Percentiles rank a stretch among this genome's conserved stretches.
Evolutionary conservation across 2,888 invertebrate genomes (phyloP).

Genomic region (Ormyrus rosae): DNA sequence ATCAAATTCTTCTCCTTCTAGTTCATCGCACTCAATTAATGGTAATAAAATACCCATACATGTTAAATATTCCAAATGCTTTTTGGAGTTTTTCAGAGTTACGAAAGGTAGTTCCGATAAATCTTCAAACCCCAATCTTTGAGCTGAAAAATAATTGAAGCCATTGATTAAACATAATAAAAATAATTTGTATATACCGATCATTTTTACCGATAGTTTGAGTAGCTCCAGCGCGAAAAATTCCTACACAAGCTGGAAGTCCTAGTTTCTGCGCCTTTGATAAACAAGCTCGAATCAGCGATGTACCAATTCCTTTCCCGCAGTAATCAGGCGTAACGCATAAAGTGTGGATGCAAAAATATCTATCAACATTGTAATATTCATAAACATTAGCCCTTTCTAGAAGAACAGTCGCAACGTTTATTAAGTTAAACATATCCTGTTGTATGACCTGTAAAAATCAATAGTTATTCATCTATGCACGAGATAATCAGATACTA

Average conservation of each 20-base stretch:
- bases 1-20: neutral
- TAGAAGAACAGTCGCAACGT: constrained; percentile 9
- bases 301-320: constrained; percentile 61
- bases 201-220: constrained; percentile 60
- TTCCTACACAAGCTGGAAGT: constrained; percentile 58
- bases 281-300: constrained; percentile 61
- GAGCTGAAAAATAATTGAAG: constrained; percentile 26
- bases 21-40: no score
- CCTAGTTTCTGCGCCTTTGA: constrained; percentile 41
- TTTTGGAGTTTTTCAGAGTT: neutral
- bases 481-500: no score
- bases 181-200: neutral
- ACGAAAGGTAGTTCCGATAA: constrained; percentile 6
- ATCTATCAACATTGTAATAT: constrained; percentile 38
- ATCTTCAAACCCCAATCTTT: constrained; percentile 36
- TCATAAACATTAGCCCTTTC: constrained; percentile 44
- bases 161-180: neutral
- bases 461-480: no score
- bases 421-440: constrained; percentile 21
- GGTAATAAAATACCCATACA: constrained; percentile 35
- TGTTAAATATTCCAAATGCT: neutral
- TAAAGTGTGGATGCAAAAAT: constrained; percentile 57
- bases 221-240: constrained; percentile 59
- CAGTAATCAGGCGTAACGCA: constrained; percentile 58
- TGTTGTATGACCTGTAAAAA: no score